Evolutionary conservation across 2,113 vertebrate species (phyloP).

Genomic region (Poeciliopsis occidentalis): DNA sequence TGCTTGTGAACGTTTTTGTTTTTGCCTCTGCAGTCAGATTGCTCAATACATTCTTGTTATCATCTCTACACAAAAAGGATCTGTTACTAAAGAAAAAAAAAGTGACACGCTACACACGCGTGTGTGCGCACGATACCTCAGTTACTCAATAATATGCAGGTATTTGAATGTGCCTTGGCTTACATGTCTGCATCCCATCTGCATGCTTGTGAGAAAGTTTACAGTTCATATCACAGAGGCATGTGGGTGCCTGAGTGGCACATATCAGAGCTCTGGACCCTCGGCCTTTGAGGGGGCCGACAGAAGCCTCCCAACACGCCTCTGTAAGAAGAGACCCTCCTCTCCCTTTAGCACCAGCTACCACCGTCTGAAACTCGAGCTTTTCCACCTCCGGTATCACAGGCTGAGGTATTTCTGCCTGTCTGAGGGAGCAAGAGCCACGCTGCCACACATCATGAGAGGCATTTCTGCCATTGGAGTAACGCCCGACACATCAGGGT

Average conservation of each 20-base stretch:
- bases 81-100: background rate
- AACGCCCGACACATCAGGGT: conserved; percentile 46
- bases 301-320: conserved; percentile 63
- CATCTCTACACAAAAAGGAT: conserved; percentile 26
- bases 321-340: conserved; percentile 72
- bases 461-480: conserved; percentile 59
- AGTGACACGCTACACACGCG: background rate
- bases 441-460: conserved; percentile 52
- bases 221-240: conserved; percentile 11
- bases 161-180: background rate
- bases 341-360: conserved; percentile 66
- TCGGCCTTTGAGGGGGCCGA: conserved; percentile 72
- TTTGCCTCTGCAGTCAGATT: conserved; percentile 43
- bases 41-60: conserved; percentile 48
- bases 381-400: conserved; percentile 61
- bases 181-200: conserved; percentile 28
- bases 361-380: conserved; percentile 69
- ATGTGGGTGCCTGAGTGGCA: conserved; percentile 17
- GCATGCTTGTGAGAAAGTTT: conserved; percentile 1
- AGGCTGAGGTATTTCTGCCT: conserved; percentile 63
- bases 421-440: conserved; percentile 42
- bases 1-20: conserved; percentile 18
- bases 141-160: background rate
- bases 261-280: conserved; percentile 31
- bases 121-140: background rate